Conservation (phyloP, 2,113 vertebrate species). For the Nansenia antarctica region DNA sequence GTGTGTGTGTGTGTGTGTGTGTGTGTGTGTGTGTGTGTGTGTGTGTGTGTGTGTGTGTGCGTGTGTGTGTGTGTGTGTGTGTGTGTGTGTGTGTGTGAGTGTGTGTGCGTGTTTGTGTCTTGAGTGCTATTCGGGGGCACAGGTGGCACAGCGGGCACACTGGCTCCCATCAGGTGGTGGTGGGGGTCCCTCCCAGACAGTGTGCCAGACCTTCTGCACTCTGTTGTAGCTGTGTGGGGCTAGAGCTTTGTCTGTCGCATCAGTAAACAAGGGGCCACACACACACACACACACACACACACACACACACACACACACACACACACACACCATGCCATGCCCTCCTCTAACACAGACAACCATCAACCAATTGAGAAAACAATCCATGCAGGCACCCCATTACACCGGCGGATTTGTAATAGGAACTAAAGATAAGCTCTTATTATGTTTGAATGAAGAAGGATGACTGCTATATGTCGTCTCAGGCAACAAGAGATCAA, state of each 20-base stretch:
- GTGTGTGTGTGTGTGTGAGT: neutral
- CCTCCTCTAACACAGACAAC: neutral
- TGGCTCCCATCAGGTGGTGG: constrained; percentile 43
- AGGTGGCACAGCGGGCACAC: constrained; percentile 44
- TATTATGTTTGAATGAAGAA: constrained; percentile 46
- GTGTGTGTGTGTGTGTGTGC: too few species aligned
- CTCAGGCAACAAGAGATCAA: constrained; percentile 40
- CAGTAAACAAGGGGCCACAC: constrained; percentile 31
- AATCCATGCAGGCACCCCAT: neutral
- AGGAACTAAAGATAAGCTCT: constrained; percentile 20
- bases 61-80: too few species aligned
- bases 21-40: too few species aligned
- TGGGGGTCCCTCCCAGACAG: constrained; percentile 39
- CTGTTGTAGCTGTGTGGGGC: too few species aligned
- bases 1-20: constrained; percentile 8
- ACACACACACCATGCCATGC: constrained; percentile 21
- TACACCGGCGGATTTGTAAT: constrained; percentile 20
- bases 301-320: neutral
- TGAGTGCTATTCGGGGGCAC: constrained; percentile 35
- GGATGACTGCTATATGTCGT: constrained; percentile 41
- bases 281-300: neutral
- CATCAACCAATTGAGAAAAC: neutral
- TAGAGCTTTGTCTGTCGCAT: too few species aligned
- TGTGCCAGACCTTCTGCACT: too few species aligned
- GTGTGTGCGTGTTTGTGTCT: constrained; percentile 2